These are phyloP conservation scores for Monopterus albus DNA, from an alignment of 2,113 vertebrate species.

Conservation along the genomic window DNA sequence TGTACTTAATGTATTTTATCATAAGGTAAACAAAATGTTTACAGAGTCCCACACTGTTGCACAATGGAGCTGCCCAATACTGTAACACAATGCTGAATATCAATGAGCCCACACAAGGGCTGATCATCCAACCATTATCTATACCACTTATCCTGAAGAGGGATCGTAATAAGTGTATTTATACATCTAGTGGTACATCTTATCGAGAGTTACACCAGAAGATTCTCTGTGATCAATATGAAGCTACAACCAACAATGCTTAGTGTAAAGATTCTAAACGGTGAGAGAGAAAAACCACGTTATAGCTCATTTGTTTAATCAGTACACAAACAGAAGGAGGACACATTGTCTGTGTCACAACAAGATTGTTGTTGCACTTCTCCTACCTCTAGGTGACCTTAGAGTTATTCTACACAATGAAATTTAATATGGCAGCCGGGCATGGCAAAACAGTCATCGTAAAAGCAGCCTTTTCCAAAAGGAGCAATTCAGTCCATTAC, in stretches of 20 bases:
- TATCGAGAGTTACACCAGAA: too few species aligned
- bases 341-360: neutral
- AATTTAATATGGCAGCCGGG: constrained; percentile 9
- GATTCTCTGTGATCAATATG: too few species aligned
- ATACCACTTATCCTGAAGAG: too few species aligned
- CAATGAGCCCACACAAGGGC: too few species aligned
- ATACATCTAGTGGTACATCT: too few species aligned
- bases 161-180: too few species aligned
- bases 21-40: neutral
- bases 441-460: constrained; percentile 17
- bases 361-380: neutral
- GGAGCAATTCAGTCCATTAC: constrained; percentile 30
- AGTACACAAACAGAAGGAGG: neutral
- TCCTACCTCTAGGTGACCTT: constrained; percentile 28
- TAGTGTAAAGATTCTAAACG: too few species aligned
- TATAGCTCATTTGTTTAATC: too few species aligned
- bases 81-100: too few species aligned
- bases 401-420: constrained; percentile 22
- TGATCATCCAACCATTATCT: too few species aligned
- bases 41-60: neutral
- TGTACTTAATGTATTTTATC: neutral
- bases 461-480: constrained; percentile 31
- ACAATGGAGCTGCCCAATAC: neutral
- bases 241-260: too few species aligned
- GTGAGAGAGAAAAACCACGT: too few species aligned